phyloP scores from a whole-genome alignment of 2,888 invertebrate species.

The Synergus umbraculus region DNA sequence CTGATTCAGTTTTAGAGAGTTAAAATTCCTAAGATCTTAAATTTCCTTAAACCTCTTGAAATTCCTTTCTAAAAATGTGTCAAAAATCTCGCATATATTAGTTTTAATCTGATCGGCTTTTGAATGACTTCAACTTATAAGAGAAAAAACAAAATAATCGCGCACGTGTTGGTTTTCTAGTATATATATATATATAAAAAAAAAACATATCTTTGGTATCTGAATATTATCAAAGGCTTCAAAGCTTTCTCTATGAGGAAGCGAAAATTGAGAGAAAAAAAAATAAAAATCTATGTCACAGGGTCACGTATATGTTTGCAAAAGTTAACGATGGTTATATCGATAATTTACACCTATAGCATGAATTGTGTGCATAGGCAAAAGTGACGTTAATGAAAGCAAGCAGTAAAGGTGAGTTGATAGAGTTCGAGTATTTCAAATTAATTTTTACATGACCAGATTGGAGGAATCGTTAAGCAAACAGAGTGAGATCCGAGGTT shows the following conservation, averaged over 20 bases:
- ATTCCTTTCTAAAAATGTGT: too few species aligned
- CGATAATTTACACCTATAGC: not conserved
- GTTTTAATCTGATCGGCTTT: too few species aligned
- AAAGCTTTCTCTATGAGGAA: not conserved
- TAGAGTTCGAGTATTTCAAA: conserved; percentile 19
- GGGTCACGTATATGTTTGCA: conserved; percentile 13
- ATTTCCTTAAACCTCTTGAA: too few species aligned
- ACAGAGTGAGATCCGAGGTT: conserved; percentile 5
- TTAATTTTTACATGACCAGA: not conserved
- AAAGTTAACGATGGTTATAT: not conserved
- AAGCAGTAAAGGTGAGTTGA: conserved; percentile 8
- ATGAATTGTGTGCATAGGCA: not conserved
- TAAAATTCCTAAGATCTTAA: too few species aligned
- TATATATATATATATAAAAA: too few species aligned
- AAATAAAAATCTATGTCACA: not conserved
- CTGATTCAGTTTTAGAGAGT: too few species aligned
- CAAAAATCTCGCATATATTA: too few species aligned
- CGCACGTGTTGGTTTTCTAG: too few species aligned
- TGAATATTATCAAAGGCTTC: too few species aligned
- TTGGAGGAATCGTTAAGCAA: not conserved
- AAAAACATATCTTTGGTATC: too few species aligned
- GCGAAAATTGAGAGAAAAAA: not conserved
- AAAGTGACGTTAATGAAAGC: conserved; percentile 1
- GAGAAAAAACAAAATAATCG: too few species aligned
- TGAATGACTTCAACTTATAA: too few species aligned